A percentile compares a stretch with the other conserved stretches of the same genome.
phyloP scores from a whole-genome alignment of 1,140 invertebrate genomes.

The Belonocnema kinseyi region DNA sequence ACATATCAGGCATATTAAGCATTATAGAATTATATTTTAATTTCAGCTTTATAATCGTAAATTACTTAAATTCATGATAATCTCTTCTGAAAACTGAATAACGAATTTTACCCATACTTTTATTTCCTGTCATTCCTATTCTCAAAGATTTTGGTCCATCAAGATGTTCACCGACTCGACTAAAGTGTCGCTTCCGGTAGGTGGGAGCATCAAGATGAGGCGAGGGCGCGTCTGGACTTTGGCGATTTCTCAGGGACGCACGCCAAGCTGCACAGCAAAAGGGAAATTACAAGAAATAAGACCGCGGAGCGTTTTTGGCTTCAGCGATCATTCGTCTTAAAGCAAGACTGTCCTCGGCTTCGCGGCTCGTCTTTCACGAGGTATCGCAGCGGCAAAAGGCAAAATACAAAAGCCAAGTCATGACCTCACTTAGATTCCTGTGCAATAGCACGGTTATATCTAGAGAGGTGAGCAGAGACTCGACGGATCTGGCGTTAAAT shows the following conservation, averaged over 20 bases:
- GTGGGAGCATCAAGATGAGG: not conserved
- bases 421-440: slow-evolving; percentile 37
- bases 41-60: no score
- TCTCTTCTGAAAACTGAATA: no score
- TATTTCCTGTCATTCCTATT: no score
- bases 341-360: slow-evolving; percentile 34
- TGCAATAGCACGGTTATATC: no score
- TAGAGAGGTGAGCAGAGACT: slow-evolving; percentile 40
- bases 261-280: slow-evolving; percentile 39
- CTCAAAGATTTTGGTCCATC: no score
- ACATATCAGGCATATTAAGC: no score
- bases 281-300: slow-evolving; percentile 19
- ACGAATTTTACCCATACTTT: no score
- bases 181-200: no score
- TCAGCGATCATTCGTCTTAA: slow-evolving; percentile 13
- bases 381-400: slow-evolving; percentile 47
- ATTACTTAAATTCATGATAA: no score
- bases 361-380: slow-evolving; percentile 46
- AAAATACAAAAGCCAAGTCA: slow-evolving; percentile 52
- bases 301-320: not conserved
- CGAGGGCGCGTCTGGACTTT: slow-evolving; percentile 39
- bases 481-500: slow-evolving; percentile 64
- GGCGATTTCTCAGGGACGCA: slow-evolving; percentile 51
- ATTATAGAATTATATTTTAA: no score
- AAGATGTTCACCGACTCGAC: no score